Base-by-base conservation (phyloP, 1,140 invertebrate genomes). In the Drosophila serrata region DNA sequence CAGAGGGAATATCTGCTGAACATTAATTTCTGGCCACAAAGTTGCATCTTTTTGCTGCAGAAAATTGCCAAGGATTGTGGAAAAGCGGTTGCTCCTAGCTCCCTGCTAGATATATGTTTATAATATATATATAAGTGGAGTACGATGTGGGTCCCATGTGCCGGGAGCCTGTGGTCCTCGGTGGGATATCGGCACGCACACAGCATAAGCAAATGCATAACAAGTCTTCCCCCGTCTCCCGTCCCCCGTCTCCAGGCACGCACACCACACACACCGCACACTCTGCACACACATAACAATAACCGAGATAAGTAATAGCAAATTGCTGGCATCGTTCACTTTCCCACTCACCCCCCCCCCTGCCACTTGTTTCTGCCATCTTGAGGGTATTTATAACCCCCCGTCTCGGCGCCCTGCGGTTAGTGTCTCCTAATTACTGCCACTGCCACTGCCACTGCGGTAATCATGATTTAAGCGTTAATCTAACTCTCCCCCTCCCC, bases 381-480 rank as follows among this genome's bases (percentile, higher is more conserved):
- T 76, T 76, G 59, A 59, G 62, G 60, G 76, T 80, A 84, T 77
- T 85, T 81, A 84, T 80, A 49, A 11, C 72, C 37, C 37, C 58
- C 57, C 49, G 35, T 7, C 9, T 37, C 19, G 35, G 17, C 58
- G 39, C 55, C 31, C 48, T 39, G 45, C 58, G 40, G 35, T 75
- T 72, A 69, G 77, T 77, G 70, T 55, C 63, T 81, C 64, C 78
- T 85, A 86, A 85, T 85, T 85, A 85, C 82, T 78, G 63, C 77
- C 69, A 69, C 73, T 78, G 63, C 77, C 69, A 69, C 73, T 58
- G 75, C 64, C 51, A 55, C 33, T 77, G 76, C 57, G 81, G 78
- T 81, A 85, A 85, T 85, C 81, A 85, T 85, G 82, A 85, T 85
- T 85, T 78, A 78, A 86, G 73, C 82, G 81, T 60, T 85, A 81